Base-by-base conservation (phyloP, 2,888 invertebrate genomes). In the Calliopum simillimum region DNA sequence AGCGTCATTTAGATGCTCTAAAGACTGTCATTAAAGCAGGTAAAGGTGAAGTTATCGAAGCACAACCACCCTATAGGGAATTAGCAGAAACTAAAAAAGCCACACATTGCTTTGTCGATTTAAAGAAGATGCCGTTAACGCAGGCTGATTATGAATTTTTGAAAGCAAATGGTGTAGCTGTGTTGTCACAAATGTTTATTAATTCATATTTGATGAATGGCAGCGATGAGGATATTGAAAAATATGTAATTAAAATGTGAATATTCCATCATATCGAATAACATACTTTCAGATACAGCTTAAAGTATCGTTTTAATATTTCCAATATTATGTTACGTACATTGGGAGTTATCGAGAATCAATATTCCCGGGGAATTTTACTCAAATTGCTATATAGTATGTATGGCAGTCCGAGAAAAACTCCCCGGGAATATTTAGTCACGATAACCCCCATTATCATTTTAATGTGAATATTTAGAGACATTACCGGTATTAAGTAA, bases 11-110 rank as follows among this genome's bases (percentile, higher is more conserved):
- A 43, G 89, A 88, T 33, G 90, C 91, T 76, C 90, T 93, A 74
- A 87, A 88, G 13, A 87, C 94, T 71, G 89, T 97, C 0, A 88
- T 97, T 49, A 87, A 88, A 67, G 94, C 95, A 0, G 97, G 97
- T 0, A 93, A 91, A 0, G 96, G 95, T 0, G 80, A 79, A 1
- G 90, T 94, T 25, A 85, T 92, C 0, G 88, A 90, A 44, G 88
- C 81, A 0, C 68, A 74, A 8, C 68, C 81, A 11, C 86, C 86
- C 0, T 85, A 81, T 51, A 73, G 76, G 16, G 61, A 70, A 0
- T 79, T 79, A 58, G 49, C 74, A 1, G 19, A 71, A 8, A 69
- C 78, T 2, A 44, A 63, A 2, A 72, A 67, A 13, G 85, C 82
- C 23, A 84, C 85, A 0, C 86, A 86, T 73, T 86, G 86, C 61